Evolutionary conservation across 2,797 vertebrate genomes (phyloP), one percentile per base, ranked within the genome.

Genomic region (Setipinna tenuifilis): DNA sequence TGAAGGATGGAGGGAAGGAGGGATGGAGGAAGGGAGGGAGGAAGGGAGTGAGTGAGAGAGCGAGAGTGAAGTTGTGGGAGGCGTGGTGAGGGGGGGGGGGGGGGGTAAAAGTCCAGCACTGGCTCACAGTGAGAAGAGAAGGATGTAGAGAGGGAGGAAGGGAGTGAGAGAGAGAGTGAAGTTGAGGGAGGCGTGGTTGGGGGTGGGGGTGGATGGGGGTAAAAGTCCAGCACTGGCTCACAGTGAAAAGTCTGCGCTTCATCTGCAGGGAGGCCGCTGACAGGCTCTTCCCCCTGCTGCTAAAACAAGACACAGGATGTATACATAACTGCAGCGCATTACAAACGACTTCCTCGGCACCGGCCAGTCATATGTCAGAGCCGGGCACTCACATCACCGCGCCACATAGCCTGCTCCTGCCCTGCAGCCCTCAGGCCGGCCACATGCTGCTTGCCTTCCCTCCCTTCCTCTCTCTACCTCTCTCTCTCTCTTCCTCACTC

Each of bases 231-330:
- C 23, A 16, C 12, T 71, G 65, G 65, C 65, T 71, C 11, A 14
- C 65, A 71, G 65, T 31, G 0, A 9, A 16, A 19, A 12, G 65
- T 85, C 86, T 84, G 85, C n/a, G 25, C 44, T 83, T 86, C 84
- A 25, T 86, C 86, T 84, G 19, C 28, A 3, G 65, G 62, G 23
- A 48, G 83, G 41, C 82, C 71, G 61, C 62, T 50, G 81, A 87
- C 83, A 85, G 81, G 78, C 82, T 31, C 78, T 62, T 78, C 84
- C 83, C 81, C 84, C 75, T 17, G 59, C 85, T 82, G 86, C 58
- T 86, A 61, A 86, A 88, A 82, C 82, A 81, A 86, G 68, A 57
- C 80, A 83, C 88, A 86, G 82, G 90, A 88, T 86, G 86, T 85
- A 84, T 84, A 83, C 83, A 83, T 54, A 85, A 83, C 68, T 75